Conservation (phyloP, 2,888 invertebrate genomes). For the Oscheius sp. region DNA sequence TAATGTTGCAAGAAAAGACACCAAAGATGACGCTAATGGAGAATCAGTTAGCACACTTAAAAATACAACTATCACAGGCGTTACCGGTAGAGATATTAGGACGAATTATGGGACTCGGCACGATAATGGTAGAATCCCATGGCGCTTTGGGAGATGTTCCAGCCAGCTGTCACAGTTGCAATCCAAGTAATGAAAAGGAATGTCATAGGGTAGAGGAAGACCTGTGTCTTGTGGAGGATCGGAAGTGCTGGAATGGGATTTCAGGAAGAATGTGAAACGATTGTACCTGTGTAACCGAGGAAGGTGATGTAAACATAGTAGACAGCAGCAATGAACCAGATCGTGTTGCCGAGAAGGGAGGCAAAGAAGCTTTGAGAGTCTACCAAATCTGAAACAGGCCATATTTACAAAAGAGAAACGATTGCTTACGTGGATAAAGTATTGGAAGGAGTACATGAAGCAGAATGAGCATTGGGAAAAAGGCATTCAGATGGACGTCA, state of each 20-base stretch:
- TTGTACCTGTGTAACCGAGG: constrained; percentile 90
- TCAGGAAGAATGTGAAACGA: not conserved
- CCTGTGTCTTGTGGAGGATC: constrained; percentile 86
- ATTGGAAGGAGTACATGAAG: constrained; percentile 92
- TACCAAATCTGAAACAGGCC: constrained; percentile 81
- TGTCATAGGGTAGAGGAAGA: constrained; percentile 87
- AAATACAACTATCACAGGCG: constrained; percentile 25
- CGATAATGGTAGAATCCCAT: constrained; percentile 70
- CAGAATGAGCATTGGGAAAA: constrained; percentile 93
- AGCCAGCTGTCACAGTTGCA: constrained; percentile 82
- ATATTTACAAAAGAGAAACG: not conserved
- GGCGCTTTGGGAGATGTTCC: constrained; percentile 81
- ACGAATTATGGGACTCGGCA: constrained; percentile 52
- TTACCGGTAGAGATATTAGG: constrained; percentile 21
- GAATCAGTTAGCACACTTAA: constrained; percentile 9
- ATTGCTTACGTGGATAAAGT: constrained; percentile 81
- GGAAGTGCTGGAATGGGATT: constrained; percentile 82
- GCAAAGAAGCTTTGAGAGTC: constrained; percentile 84
- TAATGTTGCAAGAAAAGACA: constrained; percentile 9
- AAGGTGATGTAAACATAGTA: constrained; percentile 98
- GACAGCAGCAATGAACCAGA: constrained; percentile 89
- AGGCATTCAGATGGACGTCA: constrained; percentile 97
- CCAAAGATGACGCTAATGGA: constrained; percentile 10
- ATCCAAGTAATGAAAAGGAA: constrained; percentile 84
- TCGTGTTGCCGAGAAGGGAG: constrained; percentile 87